A percentile compares a stretch with the other conserved stretches of the same genome.
Evolutionary conservation across 2,888 invertebrate genomes (phyloP).

Genomic region (Junonia oenone): DNA sequence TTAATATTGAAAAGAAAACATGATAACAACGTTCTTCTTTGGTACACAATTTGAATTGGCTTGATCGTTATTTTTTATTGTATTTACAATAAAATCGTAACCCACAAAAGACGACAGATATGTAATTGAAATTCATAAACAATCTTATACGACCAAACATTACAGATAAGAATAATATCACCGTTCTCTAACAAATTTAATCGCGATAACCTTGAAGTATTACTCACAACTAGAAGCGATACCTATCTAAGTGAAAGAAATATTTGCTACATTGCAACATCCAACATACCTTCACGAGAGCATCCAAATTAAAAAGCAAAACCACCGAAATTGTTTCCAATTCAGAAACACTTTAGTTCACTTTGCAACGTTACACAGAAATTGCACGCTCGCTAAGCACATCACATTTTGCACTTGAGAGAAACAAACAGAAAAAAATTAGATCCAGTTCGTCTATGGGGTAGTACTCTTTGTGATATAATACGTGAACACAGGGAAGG

Average conservation of each 20-base stretch:
- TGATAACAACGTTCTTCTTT: too few species aligned
- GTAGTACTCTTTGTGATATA: conserved; percentile 38
- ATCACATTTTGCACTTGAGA: conserved; percentile 75
- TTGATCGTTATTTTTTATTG: too few species aligned
- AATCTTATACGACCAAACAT: not conserved
- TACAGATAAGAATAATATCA: conserved; percentile 8
- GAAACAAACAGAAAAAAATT: conserved; percentile 52
- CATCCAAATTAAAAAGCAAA: conserved; percentile 43
- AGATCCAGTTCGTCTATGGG: conserved; percentile 47
- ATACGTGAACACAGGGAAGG: conserved; percentile 47
- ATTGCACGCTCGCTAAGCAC: conserved; percentile 55
- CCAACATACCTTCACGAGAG: conserved; percentile 24
- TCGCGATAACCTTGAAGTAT: conserved; percentile 40
- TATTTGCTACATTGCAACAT: not conserved
- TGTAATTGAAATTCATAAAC: not conserved
- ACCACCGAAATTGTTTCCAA: conserved; percentile 53
- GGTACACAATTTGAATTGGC: too few species aligned
- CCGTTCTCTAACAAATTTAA: conserved; percentile 17
- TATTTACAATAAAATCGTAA: too few species aligned
- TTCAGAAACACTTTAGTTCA: conserved; percentile 71
- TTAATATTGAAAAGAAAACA: too few species aligned
- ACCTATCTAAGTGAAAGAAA: not conserved
- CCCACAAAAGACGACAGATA: not conserved
- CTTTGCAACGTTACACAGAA: conserved; percentile 66
- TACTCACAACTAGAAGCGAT: conserved; percentile 25